Evolutionary conservation across 2,797 vertebrate species (phyloP).

Genomic region (Margarornis squamiger): DNA sequence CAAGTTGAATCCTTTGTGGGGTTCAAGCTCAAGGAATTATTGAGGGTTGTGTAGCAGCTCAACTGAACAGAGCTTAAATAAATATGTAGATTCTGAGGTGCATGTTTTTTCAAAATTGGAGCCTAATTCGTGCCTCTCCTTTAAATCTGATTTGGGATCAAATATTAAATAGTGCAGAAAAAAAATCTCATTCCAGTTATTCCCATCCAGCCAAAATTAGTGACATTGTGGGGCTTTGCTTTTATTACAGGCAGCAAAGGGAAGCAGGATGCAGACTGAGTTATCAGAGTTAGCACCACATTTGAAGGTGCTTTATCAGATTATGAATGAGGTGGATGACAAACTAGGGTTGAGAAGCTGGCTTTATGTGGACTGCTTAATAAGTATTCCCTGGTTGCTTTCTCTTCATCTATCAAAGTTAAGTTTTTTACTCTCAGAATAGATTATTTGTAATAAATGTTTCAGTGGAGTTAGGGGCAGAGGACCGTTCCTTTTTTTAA

Average conservation of each 20-base stretch:
- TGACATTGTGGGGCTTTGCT: background rate
- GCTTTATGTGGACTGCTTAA: background rate
- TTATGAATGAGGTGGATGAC: constrained; percentile 8
- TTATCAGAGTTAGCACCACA: background rate
- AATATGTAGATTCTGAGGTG: background rate
- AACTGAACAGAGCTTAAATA: background rate
- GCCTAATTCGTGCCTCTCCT: background rate
- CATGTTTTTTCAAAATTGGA: background rate
- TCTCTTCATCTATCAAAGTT: background rate
- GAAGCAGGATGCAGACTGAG: background rate
- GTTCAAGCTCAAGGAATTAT: background rate
- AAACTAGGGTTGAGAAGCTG: background rate
- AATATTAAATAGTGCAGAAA: background rate
- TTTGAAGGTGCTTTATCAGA: background rate
- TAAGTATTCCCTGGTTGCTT: background rate
- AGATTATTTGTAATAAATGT: background rate
- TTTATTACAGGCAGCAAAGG: constrained; percentile 10
- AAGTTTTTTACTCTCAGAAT: background rate
- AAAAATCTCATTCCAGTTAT: background rate
- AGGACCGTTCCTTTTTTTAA: background rate
- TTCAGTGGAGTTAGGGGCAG: background rate
- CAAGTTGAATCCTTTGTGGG: background rate
- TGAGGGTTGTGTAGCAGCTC: background rate
- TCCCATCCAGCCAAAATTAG: background rate
- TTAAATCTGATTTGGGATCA: background rate